Conservation (phyloP, 2,797 vertebrate species). For the Enteromius trimaculatus region DNA sequence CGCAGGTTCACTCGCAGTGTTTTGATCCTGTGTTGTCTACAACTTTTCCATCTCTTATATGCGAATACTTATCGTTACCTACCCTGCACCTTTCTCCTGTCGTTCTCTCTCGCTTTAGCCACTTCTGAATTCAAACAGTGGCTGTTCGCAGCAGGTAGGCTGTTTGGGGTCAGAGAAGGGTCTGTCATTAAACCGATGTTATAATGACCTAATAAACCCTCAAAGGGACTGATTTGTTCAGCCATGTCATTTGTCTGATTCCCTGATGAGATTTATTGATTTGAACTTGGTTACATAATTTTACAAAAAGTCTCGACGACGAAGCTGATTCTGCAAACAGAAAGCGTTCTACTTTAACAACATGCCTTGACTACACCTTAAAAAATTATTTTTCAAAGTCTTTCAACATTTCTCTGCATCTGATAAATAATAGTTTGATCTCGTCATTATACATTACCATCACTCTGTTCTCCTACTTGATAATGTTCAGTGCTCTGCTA, state of each 20-base stretch:
- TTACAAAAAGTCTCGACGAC: not conserved
- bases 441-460: no score
- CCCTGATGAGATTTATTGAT: not conserved
- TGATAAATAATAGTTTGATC: no score
- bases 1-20: not conserved
- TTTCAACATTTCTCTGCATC: not conserved
- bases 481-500: no score
- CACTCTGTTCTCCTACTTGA: no score
- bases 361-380: not conserved
- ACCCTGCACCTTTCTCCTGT: not conserved
- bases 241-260: not conserved
- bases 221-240: not conserved
- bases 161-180: not conserved
- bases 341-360: not conserved
- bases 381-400: not conserved
- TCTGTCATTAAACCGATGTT: conserved; percentile 13
- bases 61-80: not conserved
- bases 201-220: conserved; percentile 13
- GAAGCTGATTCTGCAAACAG: not conserved
- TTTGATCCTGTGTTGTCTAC: not conserved
- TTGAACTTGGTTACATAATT: conserved; percentile 24
- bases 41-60: not conserved
- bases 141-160: not conserved
- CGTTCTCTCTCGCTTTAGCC: not conserved
- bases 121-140: not conserved